A percentile compares a stretch with the other conserved stretches of the same genome.
Evolutionary conservation across 2,113 vertebrate species (phyloP).

Genomic region (Eublepharis macularius): DNA sequence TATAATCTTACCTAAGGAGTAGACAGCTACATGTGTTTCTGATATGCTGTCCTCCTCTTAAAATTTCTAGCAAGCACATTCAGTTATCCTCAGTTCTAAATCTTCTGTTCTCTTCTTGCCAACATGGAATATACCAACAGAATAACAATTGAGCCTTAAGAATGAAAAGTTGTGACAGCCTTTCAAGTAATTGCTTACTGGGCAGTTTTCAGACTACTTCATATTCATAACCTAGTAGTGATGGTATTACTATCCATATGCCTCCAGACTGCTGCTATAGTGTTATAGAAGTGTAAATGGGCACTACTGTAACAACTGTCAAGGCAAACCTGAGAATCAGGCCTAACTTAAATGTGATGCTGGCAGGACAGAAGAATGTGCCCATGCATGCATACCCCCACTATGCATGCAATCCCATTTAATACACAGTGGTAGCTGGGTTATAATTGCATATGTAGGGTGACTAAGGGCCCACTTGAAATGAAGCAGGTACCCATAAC

Average conservation of each 20-base stretch:
- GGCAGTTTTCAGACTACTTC: not conserved
- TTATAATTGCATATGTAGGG: no score
- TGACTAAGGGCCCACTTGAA: no score
- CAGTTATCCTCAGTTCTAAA: not conserved
- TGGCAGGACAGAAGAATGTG: no score
- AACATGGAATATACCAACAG: not conserved
- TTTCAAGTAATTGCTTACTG: not conserved
- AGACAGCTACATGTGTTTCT: not conserved
- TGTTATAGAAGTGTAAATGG: not conserved
- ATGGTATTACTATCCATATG: not conserved
- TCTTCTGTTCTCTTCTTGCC: not conserved
- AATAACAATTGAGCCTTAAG: no score
- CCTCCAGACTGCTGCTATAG: not conserved
- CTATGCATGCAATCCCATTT: no score
- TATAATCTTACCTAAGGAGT: not conserved
- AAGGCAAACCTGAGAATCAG: no score
- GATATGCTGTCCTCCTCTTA: not conserved
- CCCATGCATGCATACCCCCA: no score
- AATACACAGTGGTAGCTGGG: no score
- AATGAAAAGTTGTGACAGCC: not conserved
- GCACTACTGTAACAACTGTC: not conserved
- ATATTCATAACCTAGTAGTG: not conserved
- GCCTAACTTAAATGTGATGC: no score
- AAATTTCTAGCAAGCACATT: not conserved
- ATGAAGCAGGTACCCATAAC: no score